Evolutionary conservation across 2,797 vertebrate species (phyloP).

Genomic region (Myotis vivesi): DNA sequence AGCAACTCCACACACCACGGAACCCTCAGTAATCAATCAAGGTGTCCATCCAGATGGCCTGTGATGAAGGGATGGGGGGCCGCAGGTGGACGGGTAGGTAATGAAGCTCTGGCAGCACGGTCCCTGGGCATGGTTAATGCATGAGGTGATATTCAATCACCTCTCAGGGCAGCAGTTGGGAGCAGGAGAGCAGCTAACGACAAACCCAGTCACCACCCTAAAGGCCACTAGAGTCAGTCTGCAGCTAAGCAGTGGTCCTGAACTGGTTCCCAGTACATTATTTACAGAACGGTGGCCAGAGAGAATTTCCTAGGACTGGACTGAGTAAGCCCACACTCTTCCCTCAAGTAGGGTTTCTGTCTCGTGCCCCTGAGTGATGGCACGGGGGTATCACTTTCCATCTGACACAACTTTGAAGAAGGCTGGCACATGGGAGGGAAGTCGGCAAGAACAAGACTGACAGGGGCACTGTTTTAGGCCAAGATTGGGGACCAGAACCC

Average conservation of each 20-base stretch:
- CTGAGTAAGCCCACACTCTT: background rate
- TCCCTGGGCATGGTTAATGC: constrained; percentile 37
- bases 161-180: background rate
- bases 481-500: background rate
- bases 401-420: background rate
- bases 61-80: background rate
- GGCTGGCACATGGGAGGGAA: background rate
- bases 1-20: background rate
- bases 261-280: background rate
- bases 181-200: background rate
- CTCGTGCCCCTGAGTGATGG: background rate
- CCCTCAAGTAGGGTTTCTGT: background rate
- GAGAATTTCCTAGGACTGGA: background rate
- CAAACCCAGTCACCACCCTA: background rate
- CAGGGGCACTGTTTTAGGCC: background rate
- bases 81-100: background rate
- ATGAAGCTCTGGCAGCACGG: background rate
- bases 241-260: background rate
- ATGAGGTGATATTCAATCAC: constrained; percentile 31
- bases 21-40: background rate
- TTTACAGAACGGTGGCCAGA: background rate
- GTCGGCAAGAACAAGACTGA: background rate
- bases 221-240: background rate
- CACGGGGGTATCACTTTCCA: background rate
- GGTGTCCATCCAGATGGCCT: constrained; percentile 44